Conservation (phyloP, 2,797 vertebrate genomes). For the Labroides dimidiatus region DNA sequence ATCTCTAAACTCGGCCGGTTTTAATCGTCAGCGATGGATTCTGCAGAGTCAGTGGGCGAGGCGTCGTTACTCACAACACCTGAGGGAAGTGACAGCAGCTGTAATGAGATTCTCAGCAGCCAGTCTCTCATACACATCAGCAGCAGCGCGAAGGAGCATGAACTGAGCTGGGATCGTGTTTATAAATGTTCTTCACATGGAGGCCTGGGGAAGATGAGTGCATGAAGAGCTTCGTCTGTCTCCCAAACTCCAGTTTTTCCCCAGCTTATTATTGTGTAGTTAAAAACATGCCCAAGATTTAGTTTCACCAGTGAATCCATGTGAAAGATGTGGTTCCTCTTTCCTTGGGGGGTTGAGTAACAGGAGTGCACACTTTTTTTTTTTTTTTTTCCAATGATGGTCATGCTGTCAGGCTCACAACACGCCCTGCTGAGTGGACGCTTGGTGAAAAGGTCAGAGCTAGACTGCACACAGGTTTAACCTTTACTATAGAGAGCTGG, state of each 20-base stretch:
- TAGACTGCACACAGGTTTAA: slow-evolving; percentile 11
- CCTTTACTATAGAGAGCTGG: slow-evolving; percentile 9
- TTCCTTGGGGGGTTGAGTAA: background rate
- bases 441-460: slow-evolving; percentile 25
- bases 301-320: background rate
- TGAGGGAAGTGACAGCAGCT: slow-evolving; percentile 69
- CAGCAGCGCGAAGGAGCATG: slow-evolving; percentile 42
- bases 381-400: background rate
- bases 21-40: slow-evolving; percentile 58
- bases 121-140: slow-evolving; percentile 49
- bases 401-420: background rate
- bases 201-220: slow-evolving; percentile 4
- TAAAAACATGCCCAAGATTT: slow-evolving; percentile 1
- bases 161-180: slow-evolving; percentile 38
- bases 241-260: background rate
- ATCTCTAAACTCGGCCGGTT: slow-evolving; percentile 59
- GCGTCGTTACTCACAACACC: slow-evolving; percentile 69
- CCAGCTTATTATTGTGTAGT: slow-evolving; percentile 16
- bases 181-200: slow-evolving; percentile 39
- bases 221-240: background rate
- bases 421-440: background rate
- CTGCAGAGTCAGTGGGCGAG: slow-evolving; percentile 56
- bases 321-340: background rate
- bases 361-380: background rate
- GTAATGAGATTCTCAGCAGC: slow-evolving; percentile 70